phyloP scores from a whole-genome alignment of 2,113 vertebrate species.

The Sinocyclocheilus rhinocerous region DNA sequence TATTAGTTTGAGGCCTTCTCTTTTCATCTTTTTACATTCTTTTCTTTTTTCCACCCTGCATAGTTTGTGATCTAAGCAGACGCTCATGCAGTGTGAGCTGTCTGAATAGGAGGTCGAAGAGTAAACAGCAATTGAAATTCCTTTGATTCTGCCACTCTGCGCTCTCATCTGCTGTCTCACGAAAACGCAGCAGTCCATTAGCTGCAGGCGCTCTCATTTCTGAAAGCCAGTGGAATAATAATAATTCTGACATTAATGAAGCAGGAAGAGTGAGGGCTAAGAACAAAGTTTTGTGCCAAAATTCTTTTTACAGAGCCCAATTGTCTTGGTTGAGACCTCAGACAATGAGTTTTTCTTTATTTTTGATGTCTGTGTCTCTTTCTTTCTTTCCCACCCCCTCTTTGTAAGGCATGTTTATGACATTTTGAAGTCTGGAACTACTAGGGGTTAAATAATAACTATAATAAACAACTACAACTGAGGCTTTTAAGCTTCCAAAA shows the following conservation, averaged over 20 bases:
- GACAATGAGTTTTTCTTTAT: background rate
- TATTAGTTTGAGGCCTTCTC: constrained; percentile 8
- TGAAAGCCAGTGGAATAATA: constrained; percentile 38
- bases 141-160: constrained; percentile 37
- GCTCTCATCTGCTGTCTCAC: background rate
- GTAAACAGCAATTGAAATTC: constrained; percentile 42
- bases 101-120: constrained; percentile 38
- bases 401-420: constrained; percentile 1
- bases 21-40: constrained; percentile 38
- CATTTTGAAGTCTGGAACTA: background rate
- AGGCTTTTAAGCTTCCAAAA: background rate
- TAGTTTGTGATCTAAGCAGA: constrained; percentile 25
- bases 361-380: background rate
- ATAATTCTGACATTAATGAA: constrained; percentile 31
- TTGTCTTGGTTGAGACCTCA: constrained; percentile 11
- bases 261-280: background rate
- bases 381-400: background rate
- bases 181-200: constrained; percentile 34
- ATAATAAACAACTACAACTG: background rate
- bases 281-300: constrained; percentile 10
- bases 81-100: background rate
- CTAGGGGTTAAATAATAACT: background rate
- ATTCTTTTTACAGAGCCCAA: background rate
- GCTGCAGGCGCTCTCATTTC: constrained; percentile 14
- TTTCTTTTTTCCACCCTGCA: constrained; percentile 5